Percentiles rank a stretch among this genome's conserved stretches.
These are phyloP conservation scores for Stichodactyla helianthus DNA, from an alignment of 64 coral and sea anemone species.

Conservation along the genomic window DNA sequence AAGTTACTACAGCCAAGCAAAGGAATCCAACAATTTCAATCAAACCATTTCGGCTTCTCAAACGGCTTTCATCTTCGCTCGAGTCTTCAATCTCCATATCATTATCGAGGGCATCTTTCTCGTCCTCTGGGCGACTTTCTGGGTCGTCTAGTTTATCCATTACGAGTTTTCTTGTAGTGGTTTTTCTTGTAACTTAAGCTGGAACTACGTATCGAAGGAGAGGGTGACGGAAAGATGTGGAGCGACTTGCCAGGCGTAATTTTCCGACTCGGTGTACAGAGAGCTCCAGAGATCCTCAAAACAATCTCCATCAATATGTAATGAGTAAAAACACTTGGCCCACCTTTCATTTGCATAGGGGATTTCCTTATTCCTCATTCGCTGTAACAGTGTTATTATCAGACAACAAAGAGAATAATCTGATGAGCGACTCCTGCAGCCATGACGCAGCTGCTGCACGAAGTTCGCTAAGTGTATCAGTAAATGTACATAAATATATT, in stretches of 20 bases:
- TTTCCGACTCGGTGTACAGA: background rate
- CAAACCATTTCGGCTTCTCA: background rate
- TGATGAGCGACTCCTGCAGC: background rate
- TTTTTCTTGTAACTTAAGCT: background rate
- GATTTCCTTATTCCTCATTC: background rate
- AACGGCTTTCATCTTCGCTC: constrained; percentile 7
- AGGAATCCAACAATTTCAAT: constrained; percentile 28
- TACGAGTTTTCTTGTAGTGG: background rate
- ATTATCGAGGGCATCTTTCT: background rate
- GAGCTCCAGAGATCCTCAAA: background rate
- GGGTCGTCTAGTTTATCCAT: background rate
- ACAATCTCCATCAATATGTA: background rate
- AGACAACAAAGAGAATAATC: background rate
- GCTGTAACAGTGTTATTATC: background rate
- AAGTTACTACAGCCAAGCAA: constrained; percentile 6
- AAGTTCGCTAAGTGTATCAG: background rate
- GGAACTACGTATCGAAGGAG: background rate
- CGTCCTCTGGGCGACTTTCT: background rate
- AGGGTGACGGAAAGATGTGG: background rate
- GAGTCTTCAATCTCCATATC: background rate
- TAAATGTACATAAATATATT: constrained; percentile 3
- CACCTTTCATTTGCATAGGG: background rate
- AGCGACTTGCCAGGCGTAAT: background rate
- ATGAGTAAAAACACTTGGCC: background rate
- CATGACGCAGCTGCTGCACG: background rate